Conservation (phyloP, 2,113 vertebrate species). For the Toxostoma redivivum region DNA sequence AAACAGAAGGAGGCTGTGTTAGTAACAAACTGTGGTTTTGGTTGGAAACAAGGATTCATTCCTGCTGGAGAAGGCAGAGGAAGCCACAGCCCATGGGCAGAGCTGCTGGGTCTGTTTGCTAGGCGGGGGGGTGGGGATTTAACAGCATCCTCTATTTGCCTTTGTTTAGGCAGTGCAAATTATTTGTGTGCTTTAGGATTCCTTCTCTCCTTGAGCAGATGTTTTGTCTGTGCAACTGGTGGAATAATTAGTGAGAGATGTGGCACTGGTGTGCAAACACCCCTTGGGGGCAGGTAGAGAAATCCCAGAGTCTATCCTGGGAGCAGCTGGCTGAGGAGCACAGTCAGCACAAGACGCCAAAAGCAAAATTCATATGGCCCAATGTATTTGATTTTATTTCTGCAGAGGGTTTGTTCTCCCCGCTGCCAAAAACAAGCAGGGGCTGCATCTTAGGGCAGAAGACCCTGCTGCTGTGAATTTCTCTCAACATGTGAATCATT, state of each 20-base stretch:
- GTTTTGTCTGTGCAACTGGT: slow-evolving; percentile 62
- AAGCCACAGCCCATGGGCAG: not conserved
- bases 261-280: not conserved
- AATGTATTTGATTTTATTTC: slow-evolving; percentile 3
- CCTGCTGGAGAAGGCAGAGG: not conserved
- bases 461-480: slow-evolving; percentile 23
- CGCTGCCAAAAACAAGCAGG: not conserved
- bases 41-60: not conserved
- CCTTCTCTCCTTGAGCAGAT: slow-evolving; percentile 55
- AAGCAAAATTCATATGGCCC: not conserved
- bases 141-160: slow-evolving; percentile 38
- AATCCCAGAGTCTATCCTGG: not conserved
- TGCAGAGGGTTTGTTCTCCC: not conserved
- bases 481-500: slow-evolving; percentile 51
- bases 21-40: not conserved
- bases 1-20: not conserved
- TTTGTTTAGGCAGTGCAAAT: slow-evolving; percentile 61
- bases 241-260: slow-evolving; percentile 35
- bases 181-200: slow-evolving; percentile 66
- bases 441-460: not conserved
- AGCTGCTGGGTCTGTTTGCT: slow-evolving; percentile 34
- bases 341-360: slow-evolving; percentile 33
- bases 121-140: not conserved
- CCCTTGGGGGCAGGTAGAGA: not conserved
- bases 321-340: not conserved